These are phyloP conservation scores for Crax fasciolata DNA, from an alignment of 2,797 vertebrate species.

Conservation along the genomic window DNA sequence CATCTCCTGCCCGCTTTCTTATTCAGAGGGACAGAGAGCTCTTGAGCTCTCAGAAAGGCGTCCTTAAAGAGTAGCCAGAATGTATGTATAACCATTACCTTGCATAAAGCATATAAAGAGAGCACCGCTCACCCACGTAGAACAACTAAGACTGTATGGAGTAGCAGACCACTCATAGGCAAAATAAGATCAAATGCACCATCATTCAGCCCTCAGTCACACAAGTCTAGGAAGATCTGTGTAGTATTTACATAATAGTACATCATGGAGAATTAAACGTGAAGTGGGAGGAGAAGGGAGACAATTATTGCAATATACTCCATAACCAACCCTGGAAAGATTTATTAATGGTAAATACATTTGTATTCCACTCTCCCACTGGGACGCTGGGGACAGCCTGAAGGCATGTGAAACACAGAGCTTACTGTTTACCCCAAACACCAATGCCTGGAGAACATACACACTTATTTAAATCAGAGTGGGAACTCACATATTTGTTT, in stretches of 20 bases:
- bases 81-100: background rate
- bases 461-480: background rate
- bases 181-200: background rate
- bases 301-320: background rate
- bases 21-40: too few relatives aligned
- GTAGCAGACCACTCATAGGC: background rate
- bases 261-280: background rate
- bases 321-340: background rate
- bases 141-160: background rate
- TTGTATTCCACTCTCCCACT: background rate
- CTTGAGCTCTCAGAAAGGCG: too few relatives aligned
- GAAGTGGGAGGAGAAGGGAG: background rate
- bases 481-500: background rate
- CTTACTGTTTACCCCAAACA: background rate
- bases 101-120: accelerated
- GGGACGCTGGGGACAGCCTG: background rate
- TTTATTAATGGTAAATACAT: background rate
- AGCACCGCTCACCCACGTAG: background rate
- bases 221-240: background rate
- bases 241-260: background rate
- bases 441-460: accelerated
- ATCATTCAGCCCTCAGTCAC: background rate
- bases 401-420: background rate
- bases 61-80: background rate
- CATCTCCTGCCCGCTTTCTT: too few relatives aligned